Base-by-base conservation (phyloP, 64 coral and sea anemone genomes). In the Actinia equina region DNA sequence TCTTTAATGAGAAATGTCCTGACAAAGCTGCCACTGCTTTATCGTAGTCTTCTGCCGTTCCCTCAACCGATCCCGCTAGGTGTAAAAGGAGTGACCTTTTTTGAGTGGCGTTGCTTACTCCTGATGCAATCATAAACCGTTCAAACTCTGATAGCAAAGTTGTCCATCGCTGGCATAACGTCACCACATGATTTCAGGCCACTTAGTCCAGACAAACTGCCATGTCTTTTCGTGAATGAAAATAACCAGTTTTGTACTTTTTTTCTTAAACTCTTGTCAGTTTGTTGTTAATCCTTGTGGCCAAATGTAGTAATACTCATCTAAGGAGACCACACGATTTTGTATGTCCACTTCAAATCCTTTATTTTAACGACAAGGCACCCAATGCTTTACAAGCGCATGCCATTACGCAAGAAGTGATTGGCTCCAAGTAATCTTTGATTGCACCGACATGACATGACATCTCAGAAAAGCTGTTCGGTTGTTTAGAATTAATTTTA, bases 111-210 rank as follows among this genome's bases (percentile, higher is more conserved):
- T 93, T 81, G 42, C 82, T 45, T 22, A 93, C 57, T 78, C 87
- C 87, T 20, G 69, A 2, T 49, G 82, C 89, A 30, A 87, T 74
- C 14, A 84, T 84, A 44, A 85, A 95, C 11, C 88, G 82, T 52
- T 95, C 89, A n/a, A 95, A 91, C 58, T 95, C 71, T 43, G 83
- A 44, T 20, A 88, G 91, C 89, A 85, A 94, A 10, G 27, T 91
- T 90, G 41, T 52, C 86, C 88, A 88, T 69, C 79, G 9, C 52
- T 89, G 91, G 25, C 14, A 49, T 26, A 93, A 52, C 44, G 91
- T 89, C 3, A 79, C 82, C 87, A 52, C 89, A 93, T 14, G 82
- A 69, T 52, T 58, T 49, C 17, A 52, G 58, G 46, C 83, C 88
- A 52, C 53, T 84, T 86, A 94, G 45, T 89, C 92, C 92, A 76